Conservation (phyloP, 2,888 invertebrate species). For the Byasa hedistus region DNA sequence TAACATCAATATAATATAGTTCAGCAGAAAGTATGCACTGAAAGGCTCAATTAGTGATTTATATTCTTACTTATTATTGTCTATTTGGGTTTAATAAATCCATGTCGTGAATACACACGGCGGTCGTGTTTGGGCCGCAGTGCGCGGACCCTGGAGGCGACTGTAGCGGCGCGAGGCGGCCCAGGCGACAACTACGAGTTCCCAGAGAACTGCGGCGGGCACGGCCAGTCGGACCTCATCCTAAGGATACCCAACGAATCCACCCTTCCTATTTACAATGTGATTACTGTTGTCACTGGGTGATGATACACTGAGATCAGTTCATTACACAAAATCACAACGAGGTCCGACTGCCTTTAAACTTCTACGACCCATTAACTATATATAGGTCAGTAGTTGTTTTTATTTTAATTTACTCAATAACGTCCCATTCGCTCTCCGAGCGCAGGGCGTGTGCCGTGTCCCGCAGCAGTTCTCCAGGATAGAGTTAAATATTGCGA, state of each 20-base stretch:
- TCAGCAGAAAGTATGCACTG: background rate
- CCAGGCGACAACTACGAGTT: background rate
- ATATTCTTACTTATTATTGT: background rate
- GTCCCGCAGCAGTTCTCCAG: constrained; percentile 23
- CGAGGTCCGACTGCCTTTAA: background rate
- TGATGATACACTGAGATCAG: background rate
- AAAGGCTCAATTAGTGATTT: background rate
- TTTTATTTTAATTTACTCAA: background rate
- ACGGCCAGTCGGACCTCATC: background rate
- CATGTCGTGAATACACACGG: background rate
- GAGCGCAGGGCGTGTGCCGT: constrained; percentile 7
- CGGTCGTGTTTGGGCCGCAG: background rate
- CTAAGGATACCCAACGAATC: background rate
- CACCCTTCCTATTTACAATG: background rate
- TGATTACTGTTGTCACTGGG: background rate
- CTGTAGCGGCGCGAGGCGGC: background rate
- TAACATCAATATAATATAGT: background rate
- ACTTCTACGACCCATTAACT: background rate
- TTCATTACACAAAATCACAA: constrained; percentile 1
- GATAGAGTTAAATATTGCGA: constrained; percentile 23
- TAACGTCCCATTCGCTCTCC: background rate
- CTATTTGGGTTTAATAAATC: background rate
- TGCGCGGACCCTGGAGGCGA: background rate
- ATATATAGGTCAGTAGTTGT: background rate
- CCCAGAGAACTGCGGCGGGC: constrained; percentile 17